Base-by-base conservation (phyloP, 2,888 invertebrate genomes). In the Ptychoptera contaminata region DNA sequence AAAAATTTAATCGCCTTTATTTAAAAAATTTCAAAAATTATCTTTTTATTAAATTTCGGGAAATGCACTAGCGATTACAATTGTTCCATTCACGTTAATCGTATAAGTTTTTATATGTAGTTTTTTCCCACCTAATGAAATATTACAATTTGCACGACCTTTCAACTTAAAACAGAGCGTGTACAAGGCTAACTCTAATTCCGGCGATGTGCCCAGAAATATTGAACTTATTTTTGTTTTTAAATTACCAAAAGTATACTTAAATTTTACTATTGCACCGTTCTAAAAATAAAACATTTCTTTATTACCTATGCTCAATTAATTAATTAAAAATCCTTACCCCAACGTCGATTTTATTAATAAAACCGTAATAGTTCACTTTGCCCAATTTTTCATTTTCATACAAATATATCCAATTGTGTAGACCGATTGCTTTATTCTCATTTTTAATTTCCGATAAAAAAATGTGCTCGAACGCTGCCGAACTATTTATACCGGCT, bases 401-500 rank as follows among this genome's bases (percentile, higher is more conserved):
- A 45, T 77, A 73, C 55, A 86, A 88, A 62, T 84, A 85, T 29
- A 93, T 70, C 92, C 93, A 93, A 61, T 88, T 91, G 62, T 94
- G 93, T 50, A 93, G 69, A 8, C 92, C 92, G 42, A 73, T 79
- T 7, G 23, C 23, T 16, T 92, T 77, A 54, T 79, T 78, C 37
- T 74, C 75, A 53, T 79, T 77, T 61, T 84, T 87, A 0, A 84
- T 68, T 70, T 94, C 93, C 1, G 88, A 83, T 2, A 92, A 74
- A 62, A 93, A 91, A 16, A 91, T 78, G 57, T 94, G 93, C 62
- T 94, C 93, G 58, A 93, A 93, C 2, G 90, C 93, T 34, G 23
- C 23, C 23, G 84, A 84, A 54, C 91, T 91, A 47, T 91, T 84
- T 16, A 84, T 74, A 58, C 76, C 76, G 23, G 84, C 82, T 55